Conservation (phyloP, 2,888 invertebrate genomes). For the Pasiphila rectangulata region DNA sequence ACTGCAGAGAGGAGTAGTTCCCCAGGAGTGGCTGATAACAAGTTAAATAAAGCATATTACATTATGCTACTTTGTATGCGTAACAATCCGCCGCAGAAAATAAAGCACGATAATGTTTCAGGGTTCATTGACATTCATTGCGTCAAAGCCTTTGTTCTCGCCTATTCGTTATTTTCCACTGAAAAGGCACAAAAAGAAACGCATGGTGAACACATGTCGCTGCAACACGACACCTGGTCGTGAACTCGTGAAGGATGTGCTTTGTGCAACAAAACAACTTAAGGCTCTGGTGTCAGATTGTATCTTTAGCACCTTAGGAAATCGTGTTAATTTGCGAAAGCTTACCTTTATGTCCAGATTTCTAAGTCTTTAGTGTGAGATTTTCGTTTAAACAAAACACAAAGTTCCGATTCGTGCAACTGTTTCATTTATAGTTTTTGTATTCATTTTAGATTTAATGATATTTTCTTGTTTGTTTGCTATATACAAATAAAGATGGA, state of each 20-base stretch:
- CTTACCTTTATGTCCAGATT: not conserved
- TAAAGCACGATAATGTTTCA: no score
- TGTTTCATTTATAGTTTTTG: no score
- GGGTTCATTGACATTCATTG: conserved; percentile 1
- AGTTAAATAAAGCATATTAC: no score
- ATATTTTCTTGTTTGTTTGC: no score
- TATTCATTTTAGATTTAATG: not conserved
- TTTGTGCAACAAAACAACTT: conserved; percentile 9
- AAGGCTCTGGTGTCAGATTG: conserved; percentile 1
- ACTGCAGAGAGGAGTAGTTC: no score
- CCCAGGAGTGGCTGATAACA: no score
- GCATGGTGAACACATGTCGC: conserved; percentile 34
- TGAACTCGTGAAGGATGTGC: conserved; percentile 10
- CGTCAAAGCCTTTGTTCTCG: conserved; percentile 4
- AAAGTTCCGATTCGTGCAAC: no score
- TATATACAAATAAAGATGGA: no score
- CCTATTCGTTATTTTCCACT: not conserved
- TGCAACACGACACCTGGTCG: conserved; percentile 35
- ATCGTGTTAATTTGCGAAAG: not conserved
- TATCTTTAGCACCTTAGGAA: not conserved
- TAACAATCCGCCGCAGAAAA: no score
- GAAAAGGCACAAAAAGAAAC: conserved; percentile 14
- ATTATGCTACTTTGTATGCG: no score
- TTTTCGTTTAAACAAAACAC: no score
- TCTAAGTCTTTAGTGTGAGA: no score